Base-by-base conservation (phyloP, 2,888 invertebrate species). In the Ectemnius cavifrons region DNA sequence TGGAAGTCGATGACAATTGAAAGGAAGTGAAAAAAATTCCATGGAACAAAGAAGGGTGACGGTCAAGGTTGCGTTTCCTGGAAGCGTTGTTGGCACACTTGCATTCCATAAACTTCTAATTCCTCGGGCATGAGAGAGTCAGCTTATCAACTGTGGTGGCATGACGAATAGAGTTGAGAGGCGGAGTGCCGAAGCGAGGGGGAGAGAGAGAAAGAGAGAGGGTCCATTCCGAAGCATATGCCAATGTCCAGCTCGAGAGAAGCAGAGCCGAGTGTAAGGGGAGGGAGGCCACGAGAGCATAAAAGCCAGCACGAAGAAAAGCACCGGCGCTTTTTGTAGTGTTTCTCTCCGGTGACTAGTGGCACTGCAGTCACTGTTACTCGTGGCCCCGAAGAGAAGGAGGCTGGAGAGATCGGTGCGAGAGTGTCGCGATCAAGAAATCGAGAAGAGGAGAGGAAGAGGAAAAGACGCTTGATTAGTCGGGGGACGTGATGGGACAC, bases 221-320 rank as follows among this genome's bases (percentile, higher is more conserved):
- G 37, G 37, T 37, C 37, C 37, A 37, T 37, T 0, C 8, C 37
- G 71, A 46, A 45, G 64, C 63, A 64, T 71, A 76, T 76, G 77
- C 77, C 77, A 77, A 77, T 77, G 77, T 77, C 77, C 72, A 77
- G 66, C 47, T 73, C 70, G 67, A 59, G 47, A 63, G 61, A 61
- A 58, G 46, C 67, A 69, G 45, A 62, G 59, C 58, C 18, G 20
- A 20, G 63, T 64, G 83, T 78, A 84, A 84, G 87, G 84, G 84
- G 83, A 79, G 84, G 85, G 87, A 84, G 84, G 80, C 81, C 79
- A 81, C 87, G 88, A 89, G 87, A 89, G 87, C 89, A 90, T 90
- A 91, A 89, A 90, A 90, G 89, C 89, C 79, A 84, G 83, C 78
- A 74, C 82, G 86, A 86, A 86, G 88, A 89, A 90, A 90, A 89